Base-by-base conservation (phyloP, 1,140 invertebrate genomes). In the Eubasilissa regina region DNA sequence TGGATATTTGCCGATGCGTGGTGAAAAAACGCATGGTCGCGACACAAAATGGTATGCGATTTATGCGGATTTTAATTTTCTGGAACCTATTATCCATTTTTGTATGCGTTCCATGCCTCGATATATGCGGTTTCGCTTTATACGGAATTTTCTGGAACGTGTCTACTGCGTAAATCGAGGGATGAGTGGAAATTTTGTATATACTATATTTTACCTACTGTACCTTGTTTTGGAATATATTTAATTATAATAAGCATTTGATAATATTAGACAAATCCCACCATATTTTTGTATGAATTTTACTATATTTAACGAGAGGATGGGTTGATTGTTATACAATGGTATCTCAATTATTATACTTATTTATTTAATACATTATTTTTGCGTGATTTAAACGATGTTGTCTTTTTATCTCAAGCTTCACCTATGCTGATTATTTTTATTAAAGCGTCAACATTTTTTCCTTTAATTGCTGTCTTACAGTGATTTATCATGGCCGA, bases 361-460 rank as follows among this genome's bases (percentile, higher is more conserved):
- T 58, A 58, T 58, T 58, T 58, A 58, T 58, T 58, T 58, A 58
- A 58, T 58, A 58, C n/a, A 58, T 58, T 58, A 15, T 56, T 56
- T n/a, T 56, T 56, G n/a, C 7, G 4, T 56, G 11, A 17, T 56
- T 56, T 56, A 17, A n/a, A 15, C 17, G 7, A 17, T 56, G 15
- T 56, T n/a, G n/a, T 56, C 15, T 56, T 11, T 51, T 51, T 51
- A 15, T 9, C 48, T 85, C 83, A 87, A 15, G 82, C 84, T 78
- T 87, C 87, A 6, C 88, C 88, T 44, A 86, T 85, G 85, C 86
- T 86, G 70, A 89, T 81, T 17, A 89, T 88, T 84, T 88, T 89
- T 43, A 89, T 85, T 0, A 89, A 84, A 10, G 87, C 87, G 75
- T 89, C 89, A 0, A 85, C 85, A 79, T 89, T 89, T 70, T 88